Evolutionary conservation across 1,140 invertebrate species (phyloP), one percentile per base, ranked within the genome.

Genomic region (Euschistus heros): DNA sequence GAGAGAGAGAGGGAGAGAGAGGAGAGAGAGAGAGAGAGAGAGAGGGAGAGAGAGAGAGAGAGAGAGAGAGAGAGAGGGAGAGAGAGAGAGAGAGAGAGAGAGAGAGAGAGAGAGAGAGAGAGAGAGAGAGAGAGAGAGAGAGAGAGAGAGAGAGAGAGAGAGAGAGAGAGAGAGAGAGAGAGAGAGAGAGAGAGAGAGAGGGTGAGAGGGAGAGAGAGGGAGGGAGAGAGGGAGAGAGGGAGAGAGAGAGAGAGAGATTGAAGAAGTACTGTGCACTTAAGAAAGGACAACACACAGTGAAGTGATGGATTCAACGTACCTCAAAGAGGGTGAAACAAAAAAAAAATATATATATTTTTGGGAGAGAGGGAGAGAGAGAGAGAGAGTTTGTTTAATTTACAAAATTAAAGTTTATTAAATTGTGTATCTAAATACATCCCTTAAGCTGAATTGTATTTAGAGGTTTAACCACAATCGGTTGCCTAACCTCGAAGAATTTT

Each of bases 151-250:
- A 55, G 52, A 55, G 52, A 55, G 52, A 55, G 52, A 55, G 52
- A 55, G 52, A 55, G 52, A 55, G 60, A 30, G 60, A 55, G 52
- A 55, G 52, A 55, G 52, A 18, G 52, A 55, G 52, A 55, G 52
- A 55, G 52, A 55, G 52, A 55, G 52, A 55, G 52, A 55, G 52
- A 55, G 52, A 55, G 52, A 55, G 52, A 55, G 52, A 55, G 52
- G 17, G 10, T 7, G 18, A 18, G 18, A 18, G 18, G 22, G 52
- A 55, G 52, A 55, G 42, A 44, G 42, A 44, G 42, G 17, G 42
- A 44, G 42, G 42, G 42, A 44, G 42, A 44, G 42, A 17, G 42
- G 42, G 42, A 44, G 42, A 44, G 42, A 44, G 42, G 17, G 42
- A 44, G 42, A 44, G 42, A 44, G 42, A 44, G 42, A 44, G 42